Percentiles rank a stretch among this genome's conserved stretches.
Conservation (phyloP, 2,888 invertebrate species). For the Drosophila kuntzei region DNA sequence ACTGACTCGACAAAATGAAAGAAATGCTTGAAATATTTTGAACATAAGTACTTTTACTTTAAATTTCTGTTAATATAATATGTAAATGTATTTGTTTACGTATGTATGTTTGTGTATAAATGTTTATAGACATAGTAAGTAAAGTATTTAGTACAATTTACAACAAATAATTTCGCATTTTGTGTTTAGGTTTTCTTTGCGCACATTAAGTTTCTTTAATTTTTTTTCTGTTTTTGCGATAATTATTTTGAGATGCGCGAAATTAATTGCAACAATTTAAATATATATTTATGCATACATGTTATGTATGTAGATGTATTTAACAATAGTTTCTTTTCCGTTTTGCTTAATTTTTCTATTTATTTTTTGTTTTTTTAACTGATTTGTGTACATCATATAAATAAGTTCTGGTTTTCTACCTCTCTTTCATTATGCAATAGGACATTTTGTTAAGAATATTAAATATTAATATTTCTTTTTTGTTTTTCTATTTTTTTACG, state of each 20-base stretch:
- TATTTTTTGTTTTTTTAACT: slow-evolving; percentile 5
- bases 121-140: slow-evolving; percentile 43
- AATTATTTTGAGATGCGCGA: slow-evolving; percentile 59
- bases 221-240: slow-evolving; percentile 38
- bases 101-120: slow-evolving; percentile 30
- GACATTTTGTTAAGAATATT: slow-evolving; percentile 72
- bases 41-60: slow-evolving; percentile 57
- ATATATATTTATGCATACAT: slow-evolving; percentile 34
- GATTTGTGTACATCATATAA: slow-evolving; percentile 42
- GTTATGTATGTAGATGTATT: slow-evolving; percentile 24
- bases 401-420: slow-evolving; percentile 36
- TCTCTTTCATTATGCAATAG: slow-evolving; percentile 70
- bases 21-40: slow-evolving; percentile 49
- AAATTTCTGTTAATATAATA: slow-evolving; percentile 55
- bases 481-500: slow-evolving; percentile 42
- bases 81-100: slow-evolving; percentile 56
- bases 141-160: slow-evolving; percentile 66
- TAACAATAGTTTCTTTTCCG: slow-evolving; percentile 41
- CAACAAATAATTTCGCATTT: slow-evolving; percentile 69
- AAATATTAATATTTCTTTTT: slow-evolving; percentile 78
- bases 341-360: neutral
- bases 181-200: slow-evolving; percentile 42
- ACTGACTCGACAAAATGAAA: slow-evolving; percentile 32
- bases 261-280: slow-evolving; percentile 70
- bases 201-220: slow-evolving; percentile 30